Conservation (phyloP, 1,140 invertebrate species). For the Drosophila murphyi region DNA sequence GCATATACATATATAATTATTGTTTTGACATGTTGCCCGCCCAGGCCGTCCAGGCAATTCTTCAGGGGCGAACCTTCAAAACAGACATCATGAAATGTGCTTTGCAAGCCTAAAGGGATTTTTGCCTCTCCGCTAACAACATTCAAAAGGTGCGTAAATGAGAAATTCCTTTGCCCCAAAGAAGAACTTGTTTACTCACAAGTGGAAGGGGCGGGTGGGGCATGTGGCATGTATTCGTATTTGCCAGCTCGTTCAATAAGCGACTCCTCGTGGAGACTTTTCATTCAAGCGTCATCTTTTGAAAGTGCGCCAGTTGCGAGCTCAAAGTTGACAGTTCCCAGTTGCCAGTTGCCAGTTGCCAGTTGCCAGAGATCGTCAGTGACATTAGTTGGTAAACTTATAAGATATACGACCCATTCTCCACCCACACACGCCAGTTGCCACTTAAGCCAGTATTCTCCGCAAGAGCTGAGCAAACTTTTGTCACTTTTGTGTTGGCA, state of each 20-base stretch:
- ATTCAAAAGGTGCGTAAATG: conserved; percentile 50
- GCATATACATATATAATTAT: not conserved
- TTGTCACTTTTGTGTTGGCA: conserved; percentile 42
- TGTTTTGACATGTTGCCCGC: too few species aligned
- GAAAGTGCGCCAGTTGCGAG: conserved; percentile 21
- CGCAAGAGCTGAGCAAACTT: conserved; percentile 14
- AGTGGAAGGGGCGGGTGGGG: not conserved
- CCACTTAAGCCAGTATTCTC: too few species aligned
- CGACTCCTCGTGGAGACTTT: conserved; percentile 7
- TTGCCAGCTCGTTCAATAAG: conserved; percentile 28
- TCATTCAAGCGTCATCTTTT: conserved; percentile 36
- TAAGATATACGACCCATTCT: too few species aligned
- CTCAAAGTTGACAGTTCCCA: not conserved
- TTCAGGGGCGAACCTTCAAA: not conserved
- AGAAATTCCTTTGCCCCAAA: conserved; percentile 40
- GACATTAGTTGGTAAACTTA: conserved; percentile 29
- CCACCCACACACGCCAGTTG: too few species aligned
- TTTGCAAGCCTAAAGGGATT: conserved; percentile 22
- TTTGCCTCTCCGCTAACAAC: conserved; percentile 38
- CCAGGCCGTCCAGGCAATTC: not conserved
- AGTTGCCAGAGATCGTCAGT: conserved; percentile 38
- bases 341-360: conserved; percentile 23
- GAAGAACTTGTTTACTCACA: not conserved
- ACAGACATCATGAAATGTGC: conserved; percentile 25
- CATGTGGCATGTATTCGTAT: too few species aligned